Percentiles rank a stretch among this genome's conserved stretches.
phyloP scores from a whole-genome alignment of 2,113 vertebrate genomes.

The Lasiurus borealis region DNA sequence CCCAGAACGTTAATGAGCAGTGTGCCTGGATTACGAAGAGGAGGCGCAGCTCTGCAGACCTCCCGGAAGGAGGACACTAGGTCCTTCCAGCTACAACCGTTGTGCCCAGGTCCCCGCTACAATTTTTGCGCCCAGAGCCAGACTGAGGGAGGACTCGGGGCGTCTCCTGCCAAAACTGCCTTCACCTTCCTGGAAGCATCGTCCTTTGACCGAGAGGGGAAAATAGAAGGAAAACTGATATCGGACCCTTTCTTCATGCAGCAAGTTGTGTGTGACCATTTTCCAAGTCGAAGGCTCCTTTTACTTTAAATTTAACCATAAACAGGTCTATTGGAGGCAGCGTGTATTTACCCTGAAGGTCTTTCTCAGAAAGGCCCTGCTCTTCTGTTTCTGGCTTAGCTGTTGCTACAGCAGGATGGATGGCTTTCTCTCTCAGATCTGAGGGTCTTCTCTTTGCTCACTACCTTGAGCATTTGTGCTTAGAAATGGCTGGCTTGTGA shows the following conservation, averaged over 20 bases:
- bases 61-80: not conserved
- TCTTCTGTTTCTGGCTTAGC: slow-evolving; percentile 37
- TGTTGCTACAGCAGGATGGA: slow-evolving; percentile 45
- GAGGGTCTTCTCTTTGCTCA: not conserved
- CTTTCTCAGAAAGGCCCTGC: slow-evolving; percentile 43
- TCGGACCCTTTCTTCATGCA: slow-evolving; percentile 42
- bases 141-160: not conserved
- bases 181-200: not conserved
- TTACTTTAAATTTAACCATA: slow-evolving; percentile 66
- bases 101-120: no score
- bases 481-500: slow-evolving; percentile 71
- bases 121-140: no score
- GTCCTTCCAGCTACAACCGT: no score
- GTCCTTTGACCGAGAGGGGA: not conserved
- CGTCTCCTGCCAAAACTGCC: not conserved
- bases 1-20: not conserved
- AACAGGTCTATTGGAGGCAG: slow-evolving; percentile 71
- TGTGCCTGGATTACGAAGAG: not conserved
- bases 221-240: slow-evolving; percentile 49
- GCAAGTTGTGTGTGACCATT: slow-evolving; percentile 57
- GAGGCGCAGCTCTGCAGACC: not conserved
- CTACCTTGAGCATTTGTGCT: slow-evolving; percentile 68
- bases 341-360: not conserved
- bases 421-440: slow-evolving; percentile 52
- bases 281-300: slow-evolving; percentile 60